These are phyloP conservation scores for Dendroctonus ponderosae DNA, from an alignment of 1,140 invertebrate genomes.

Conservation along the genomic window DNA sequence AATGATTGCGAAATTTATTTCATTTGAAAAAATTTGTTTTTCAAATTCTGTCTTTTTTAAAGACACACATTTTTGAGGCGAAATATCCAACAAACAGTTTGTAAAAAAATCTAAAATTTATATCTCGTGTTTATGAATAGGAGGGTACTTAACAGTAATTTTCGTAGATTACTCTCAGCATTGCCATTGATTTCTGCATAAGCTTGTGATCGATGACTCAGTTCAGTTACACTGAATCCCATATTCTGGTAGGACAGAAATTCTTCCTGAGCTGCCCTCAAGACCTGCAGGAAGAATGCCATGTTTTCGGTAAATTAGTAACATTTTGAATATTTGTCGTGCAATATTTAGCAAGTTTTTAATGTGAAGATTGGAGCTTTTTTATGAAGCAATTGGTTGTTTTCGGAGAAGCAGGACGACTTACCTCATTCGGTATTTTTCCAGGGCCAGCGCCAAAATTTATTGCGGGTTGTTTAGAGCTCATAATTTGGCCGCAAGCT, in stretches of 20 bases:
- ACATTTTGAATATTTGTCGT: background rate
- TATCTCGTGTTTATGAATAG: background rate
- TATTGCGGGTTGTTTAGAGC: conserved; percentile 49
- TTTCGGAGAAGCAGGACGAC: conserved; percentile 12
- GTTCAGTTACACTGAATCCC: conserved; percentile 89
- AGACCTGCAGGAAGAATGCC: conserved; percentile 64
- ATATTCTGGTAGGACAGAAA: conserved; percentile 74
- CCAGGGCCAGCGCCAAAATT: conserved; percentile 91
- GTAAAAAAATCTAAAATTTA: too few relatives aligned
- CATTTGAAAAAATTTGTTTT: too few relatives aligned
- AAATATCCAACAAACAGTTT: too few relatives aligned
- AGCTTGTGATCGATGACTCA: conserved; percentile 86
- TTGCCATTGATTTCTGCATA: conserved; percentile 80
- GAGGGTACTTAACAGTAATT: conserved; percentile 64
- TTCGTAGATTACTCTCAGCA: conserved; percentile 72
- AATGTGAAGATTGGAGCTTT: background rate
- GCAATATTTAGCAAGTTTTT: background rate
- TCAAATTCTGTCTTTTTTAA: too few relatives aligned
- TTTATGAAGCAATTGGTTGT: background rate
- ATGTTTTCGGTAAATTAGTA: background rate
- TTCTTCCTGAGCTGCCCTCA: conserved; percentile 79
- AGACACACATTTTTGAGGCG: too few relatives aligned
- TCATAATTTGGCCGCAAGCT: background rate
- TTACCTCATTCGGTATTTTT: conserved; percentile 84
- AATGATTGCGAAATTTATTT: too few relatives aligned